A percentile compares a stretch with the other conserved stretches of the same genome.
These are phyloP conservation scores for Dryobota labecula DNA, from an alignment of 2,888 invertebrate genomes.

Conservation along the genomic window DNA sequence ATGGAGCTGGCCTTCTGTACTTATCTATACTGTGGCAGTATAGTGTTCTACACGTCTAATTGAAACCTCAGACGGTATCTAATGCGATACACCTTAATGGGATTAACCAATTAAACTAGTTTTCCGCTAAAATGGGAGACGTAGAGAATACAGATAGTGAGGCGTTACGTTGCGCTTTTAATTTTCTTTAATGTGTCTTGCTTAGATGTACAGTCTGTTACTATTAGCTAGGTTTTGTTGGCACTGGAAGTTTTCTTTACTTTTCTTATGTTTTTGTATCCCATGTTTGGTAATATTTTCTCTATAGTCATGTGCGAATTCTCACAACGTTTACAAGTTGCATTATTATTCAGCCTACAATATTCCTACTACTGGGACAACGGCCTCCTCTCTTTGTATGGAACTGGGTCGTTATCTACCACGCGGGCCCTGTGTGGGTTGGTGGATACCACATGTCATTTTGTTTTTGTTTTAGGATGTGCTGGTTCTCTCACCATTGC, in stretches of 20 bases:
- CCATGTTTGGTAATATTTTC: neutral
- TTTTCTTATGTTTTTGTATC: neutral
- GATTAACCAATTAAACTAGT: slow-evolving; percentile 63
- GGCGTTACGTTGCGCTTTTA: slow-evolving; percentile 44
- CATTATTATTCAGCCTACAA: too few species aligned
- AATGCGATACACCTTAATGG: slow-evolving; percentile 55
- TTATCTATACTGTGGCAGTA: neutral
- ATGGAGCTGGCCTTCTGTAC: neutral
- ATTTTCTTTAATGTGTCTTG: slow-evolving; percentile 40
- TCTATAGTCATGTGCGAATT: neutral
- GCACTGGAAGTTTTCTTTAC: neutral
- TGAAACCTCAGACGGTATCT: slow-evolving; percentile 60
- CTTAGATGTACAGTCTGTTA: slow-evolving; percentile 13
- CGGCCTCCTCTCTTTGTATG: neutral
- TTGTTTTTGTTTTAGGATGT: neutral
- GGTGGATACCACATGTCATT: neutral
- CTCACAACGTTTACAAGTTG: neutral
- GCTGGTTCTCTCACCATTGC: too few species aligned
- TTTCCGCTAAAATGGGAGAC: slow-evolving; percentile 47
- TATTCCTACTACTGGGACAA: neutral
- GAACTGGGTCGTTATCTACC: neutral
- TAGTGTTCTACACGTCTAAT: slow-evolving; percentile 47
- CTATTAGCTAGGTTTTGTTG: slow-evolving; percentile 21
- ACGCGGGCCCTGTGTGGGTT: neutral
- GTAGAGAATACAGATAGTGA: slow-evolving; percentile 22